phyloP scores from a whole-genome alignment of 1,140 invertebrate species.

The Piezodorus guildinii region DNA sequence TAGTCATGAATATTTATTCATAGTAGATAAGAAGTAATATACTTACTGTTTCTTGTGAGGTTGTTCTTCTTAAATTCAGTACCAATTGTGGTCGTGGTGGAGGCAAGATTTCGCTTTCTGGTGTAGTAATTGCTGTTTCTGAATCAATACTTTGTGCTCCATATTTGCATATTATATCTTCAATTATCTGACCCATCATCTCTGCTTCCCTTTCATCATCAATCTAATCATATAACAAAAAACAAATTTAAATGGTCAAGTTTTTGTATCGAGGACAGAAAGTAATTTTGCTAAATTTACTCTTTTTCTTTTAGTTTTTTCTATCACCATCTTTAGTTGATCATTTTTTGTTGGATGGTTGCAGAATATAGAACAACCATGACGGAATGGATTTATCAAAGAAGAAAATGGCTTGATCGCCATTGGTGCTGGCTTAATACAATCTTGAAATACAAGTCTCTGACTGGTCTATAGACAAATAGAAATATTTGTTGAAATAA shows the following conservation, averaged over 20 bases:
- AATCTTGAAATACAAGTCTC: conserved; percentile 19
- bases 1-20: neutral
- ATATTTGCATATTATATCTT: conserved; percentile 17
- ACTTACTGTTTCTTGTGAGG: conserved; percentile 20
- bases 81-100: conserved; percentile 16
- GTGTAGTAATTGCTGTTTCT: neutral
- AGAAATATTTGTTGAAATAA: too few species aligned
- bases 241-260: neutral
- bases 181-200: conserved; percentile 13
- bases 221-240: neutral
- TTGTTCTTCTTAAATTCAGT: conserved; percentile 15
- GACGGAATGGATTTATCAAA: conserved; percentile 15
- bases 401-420: conserved; percentile 17
- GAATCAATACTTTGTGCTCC: neutral
- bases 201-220: conserved; percentile 17
- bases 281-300: neutral
- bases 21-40: neutral
- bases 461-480: neutral
- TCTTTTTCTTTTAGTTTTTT: conserved; percentile 19
- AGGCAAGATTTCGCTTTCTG: neutral
- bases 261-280: neutral
- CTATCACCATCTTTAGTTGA: conserved; percentile 16
- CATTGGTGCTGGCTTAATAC: conserved; percentile 18
- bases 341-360: conserved; percentile 17
- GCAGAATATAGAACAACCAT: conserved; percentile 21